These are phyloP conservation scores for Mythimna pallens DNA, from an alignment of 2,888 invertebrate species.

Conservation along the genomic window DNA sequence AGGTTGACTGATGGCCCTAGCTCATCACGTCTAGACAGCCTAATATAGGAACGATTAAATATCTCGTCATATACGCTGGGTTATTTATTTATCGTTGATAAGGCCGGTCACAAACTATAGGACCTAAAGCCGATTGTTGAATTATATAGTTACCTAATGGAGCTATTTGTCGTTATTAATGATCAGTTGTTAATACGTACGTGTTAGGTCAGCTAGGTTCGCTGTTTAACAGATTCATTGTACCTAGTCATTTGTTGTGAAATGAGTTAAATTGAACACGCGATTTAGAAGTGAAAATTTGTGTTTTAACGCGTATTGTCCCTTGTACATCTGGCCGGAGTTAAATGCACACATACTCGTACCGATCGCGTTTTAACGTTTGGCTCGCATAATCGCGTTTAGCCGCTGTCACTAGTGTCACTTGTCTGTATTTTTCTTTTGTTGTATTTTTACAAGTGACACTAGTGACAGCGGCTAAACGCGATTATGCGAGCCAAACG, in stretches of 20 bases:
- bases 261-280: not conserved
- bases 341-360: no score
- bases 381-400: no score
- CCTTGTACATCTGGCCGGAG: no score
- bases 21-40: slow-evolving; percentile 60
- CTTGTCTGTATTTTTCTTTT: no score
- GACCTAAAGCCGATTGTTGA: slow-evolving; percentile 26
- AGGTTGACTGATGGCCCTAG: slow-evolving; percentile 53
- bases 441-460: no score
- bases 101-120: slow-evolving; percentile 27
- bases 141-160: slow-evolving; percentile 31
- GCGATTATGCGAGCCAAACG: no score
- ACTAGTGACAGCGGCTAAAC: no score
- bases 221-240: not conserved
- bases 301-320: no score
- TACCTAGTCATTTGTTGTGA: not conserved
- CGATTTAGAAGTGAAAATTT: not conserved
- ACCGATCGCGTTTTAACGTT: no score
- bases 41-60: slow-evolving; percentile 60
- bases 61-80: slow-evolving; percentile 38
- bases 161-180: slow-evolving; percentile 26
- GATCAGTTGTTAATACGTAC: not conserved
- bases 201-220: slow-evolving; percentile 1
- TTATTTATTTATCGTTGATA: slow-evolving; percentile 44
- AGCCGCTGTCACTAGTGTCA: no score